A percentile compares a stretch with the other conserved stretches of the same genome.
Conservation (phyloP, 2,113 vertebrate genomes). For the Crotalus helleri region DNA sequence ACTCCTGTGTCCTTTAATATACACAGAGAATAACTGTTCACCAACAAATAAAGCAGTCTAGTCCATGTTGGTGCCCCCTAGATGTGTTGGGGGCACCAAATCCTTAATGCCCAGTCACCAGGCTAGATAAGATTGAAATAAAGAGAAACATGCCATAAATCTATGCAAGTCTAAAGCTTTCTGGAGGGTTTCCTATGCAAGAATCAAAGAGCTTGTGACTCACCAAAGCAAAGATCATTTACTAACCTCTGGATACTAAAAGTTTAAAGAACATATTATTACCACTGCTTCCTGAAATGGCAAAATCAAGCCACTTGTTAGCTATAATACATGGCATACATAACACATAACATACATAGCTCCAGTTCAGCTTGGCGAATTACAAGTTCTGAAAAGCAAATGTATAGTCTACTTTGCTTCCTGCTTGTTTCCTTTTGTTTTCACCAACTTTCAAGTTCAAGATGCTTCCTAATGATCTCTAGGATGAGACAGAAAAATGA, state of each 20-base stretch:
- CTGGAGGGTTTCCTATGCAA: neutral
- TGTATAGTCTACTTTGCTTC: neutral
- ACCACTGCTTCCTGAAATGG: neutral
- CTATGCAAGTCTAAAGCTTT: neutral
- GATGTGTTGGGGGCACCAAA: neutral
- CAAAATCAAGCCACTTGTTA: neutral
- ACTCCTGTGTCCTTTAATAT: neutral
- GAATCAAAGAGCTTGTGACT: neutral
- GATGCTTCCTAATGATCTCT: neutral
- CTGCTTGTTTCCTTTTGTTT: neutral
- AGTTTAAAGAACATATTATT: neutral
- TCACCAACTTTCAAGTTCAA: neutral
- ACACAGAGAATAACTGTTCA: neutral
- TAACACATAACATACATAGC: neutral
- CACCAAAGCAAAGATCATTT: neutral
- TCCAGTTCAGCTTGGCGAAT: neutral
- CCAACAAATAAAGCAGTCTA: neutral
- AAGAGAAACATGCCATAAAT: neutral
- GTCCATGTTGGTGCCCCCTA: neutral
- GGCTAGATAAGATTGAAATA: neutral
- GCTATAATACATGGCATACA: neutral
- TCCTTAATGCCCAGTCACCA: neutral
- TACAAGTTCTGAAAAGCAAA: neutral
- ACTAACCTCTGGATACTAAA: neutral
- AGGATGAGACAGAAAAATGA: neutral